Base-by-base conservation (phyloP, 2,797 vertebrate genomes). In the Philypnodon macrostomus region DNA sequence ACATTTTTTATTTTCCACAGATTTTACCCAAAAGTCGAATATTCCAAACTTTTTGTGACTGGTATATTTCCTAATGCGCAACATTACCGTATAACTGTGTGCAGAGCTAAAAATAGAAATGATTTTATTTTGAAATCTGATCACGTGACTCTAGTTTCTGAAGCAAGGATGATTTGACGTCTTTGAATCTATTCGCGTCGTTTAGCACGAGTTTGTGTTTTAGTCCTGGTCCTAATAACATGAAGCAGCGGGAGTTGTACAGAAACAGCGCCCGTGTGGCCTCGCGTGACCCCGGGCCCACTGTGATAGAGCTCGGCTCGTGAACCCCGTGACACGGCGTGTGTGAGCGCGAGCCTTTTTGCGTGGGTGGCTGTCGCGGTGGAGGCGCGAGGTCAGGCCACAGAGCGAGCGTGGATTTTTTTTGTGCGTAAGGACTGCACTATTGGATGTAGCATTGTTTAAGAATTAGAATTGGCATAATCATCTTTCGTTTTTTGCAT, bases 241-340 rank as follows among this genome's bases (percentile, higher is more conserved):
- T 13, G n/a, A 19, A 24, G 30, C 18, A 47, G 45, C 32, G 12
- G n/a, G 32, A 23, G 31, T 15, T 34, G 31, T 34, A 21, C 4
- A 15, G 13, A 46, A 24, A 24, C 18, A 34, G 10, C 7, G 31
- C 11, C 31, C 42, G 26, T 33, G 23, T 33, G 45, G 59, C 68
- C 70, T 70, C 1, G 18, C 3, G 37, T 85, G 77, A 79, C 80
- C 77, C 64, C 51, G 27, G 46, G 67, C 58, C 61, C 66, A 72
- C 9, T 73, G 52, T 47, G 57, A 75, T 24, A 41, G 67, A 67
- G 57, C 46, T 57, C 27, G 56, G 16, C 27, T 33, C 39, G 61
- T 79, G 74, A 80, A 74, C 73, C 53, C 58, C 50, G 67, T 70
- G 70, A 58, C 54, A 53, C 34, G 49, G 46, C 19, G 39, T n/a